Evolutionary conservation across 1,140 invertebrate species (phyloP).

Genomic region (Drosophila setifemur): DNA sequence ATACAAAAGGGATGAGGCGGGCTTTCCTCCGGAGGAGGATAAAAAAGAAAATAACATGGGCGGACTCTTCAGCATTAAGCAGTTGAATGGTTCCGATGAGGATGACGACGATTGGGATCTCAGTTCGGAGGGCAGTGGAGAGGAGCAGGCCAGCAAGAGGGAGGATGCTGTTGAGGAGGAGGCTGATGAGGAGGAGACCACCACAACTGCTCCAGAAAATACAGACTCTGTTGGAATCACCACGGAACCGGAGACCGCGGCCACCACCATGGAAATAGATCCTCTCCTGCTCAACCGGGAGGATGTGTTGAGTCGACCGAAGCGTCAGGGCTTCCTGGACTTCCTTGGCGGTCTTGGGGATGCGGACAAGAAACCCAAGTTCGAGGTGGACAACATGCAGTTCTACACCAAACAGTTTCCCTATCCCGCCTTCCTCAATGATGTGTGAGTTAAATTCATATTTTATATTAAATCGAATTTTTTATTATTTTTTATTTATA

Average conservation of each 20-base stretch:
- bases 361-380: constrained; percentile 21
- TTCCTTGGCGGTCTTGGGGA: constrained; percentile 38
- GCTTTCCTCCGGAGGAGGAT: constrained; percentile 14
- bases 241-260: neutral
- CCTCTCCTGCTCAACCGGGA: constrained; percentile 23
- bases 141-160: neutral
- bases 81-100: constrained; percentile 22
- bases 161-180: neutral
- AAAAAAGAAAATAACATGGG: neutral
- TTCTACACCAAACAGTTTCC: constrained; percentile 87
- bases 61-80: constrained; percentile 35
- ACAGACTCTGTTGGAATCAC: neutral
- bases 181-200: neutral
- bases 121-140: neutral
- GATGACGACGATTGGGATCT: constrained; percentile 46
- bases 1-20: constrained; percentile 59
- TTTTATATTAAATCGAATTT: too few relatives aligned
- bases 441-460: constrained; percentile 85
- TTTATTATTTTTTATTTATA: neutral
- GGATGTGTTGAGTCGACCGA: neutral
- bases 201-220: neutral
- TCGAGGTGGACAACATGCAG: constrained; percentile 82
- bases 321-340: constrained; percentile 67
- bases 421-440: constrained; percentile 86
- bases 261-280: neutral